Percentiles rank a stretch among this genome's conserved stretches.
phyloP scores from a whole-genome alignment of 2,888 invertebrate genomes.

The Alloplasta piceator region DNA sequence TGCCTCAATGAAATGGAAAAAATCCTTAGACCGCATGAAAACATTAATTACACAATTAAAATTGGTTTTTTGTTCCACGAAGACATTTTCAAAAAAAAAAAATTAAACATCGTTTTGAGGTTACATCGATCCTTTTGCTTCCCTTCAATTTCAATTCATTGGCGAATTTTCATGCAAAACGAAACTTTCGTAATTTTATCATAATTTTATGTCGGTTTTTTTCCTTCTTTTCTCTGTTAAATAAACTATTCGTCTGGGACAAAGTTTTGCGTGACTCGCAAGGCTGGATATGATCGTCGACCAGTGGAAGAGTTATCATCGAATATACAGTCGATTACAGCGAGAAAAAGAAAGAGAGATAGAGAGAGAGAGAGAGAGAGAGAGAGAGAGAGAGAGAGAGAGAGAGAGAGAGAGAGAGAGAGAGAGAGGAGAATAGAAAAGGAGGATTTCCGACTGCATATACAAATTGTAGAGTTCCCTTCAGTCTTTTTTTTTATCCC shows the following conservation, averaged over 20 bases:
- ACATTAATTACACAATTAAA: too few relatives aligned
- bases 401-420: slow-evolving; percentile 25
- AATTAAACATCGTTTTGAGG: too few relatives aligned
- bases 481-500: slow-evolving; percentile 34
- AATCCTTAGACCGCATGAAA: too few relatives aligned
- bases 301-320: slow-evolving; percentile 49
- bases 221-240: slow-evolving; percentile 22
- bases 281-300: slow-evolving; percentile 53
- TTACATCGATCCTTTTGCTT: too few relatives aligned
- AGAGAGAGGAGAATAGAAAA: slow-evolving; percentile 7
- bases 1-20: too few relatives aligned
- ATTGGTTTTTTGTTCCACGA: too few relatives aligned
- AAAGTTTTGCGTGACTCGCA: slow-evolving; percentile 40
- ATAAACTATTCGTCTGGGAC: slow-evolving; percentile 56
- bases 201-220: slow-evolving; percentile 26
- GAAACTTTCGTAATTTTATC: slow-evolving; percentile 23
- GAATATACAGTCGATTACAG: slow-evolving; percentile 44
- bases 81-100: too few relatives aligned
- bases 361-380: slow-evolving; percentile 28
- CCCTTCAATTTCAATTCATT: not conserved
- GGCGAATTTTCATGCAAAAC: not conserved
- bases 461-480: slow-evolving; percentile 57
- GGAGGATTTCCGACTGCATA: slow-evolving; percentile 31
- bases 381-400: slow-evolving; percentile 28
- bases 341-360: slow-evolving; percentile 24